These are phyloP conservation scores for Epinephelus coioides DNA, from an alignment of 2,797 vertebrate species.

Conservation along the genomic window DNA sequence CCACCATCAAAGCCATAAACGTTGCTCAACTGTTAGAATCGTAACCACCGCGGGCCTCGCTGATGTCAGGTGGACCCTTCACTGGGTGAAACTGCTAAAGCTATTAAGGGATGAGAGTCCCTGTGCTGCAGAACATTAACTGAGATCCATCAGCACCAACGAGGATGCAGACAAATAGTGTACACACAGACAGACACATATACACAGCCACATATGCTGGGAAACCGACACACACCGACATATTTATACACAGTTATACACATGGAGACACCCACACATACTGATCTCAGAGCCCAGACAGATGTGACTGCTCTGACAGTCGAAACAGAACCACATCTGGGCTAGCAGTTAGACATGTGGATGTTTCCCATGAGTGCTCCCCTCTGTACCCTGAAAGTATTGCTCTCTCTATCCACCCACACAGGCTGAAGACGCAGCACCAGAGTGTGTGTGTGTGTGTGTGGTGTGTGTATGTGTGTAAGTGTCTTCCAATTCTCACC, in stretches of 20 bases:
- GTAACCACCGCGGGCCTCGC: slow-evolving; percentile 21
- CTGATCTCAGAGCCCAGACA: slow-evolving; percentile 61
- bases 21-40: slow-evolving; percentile 45
- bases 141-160: slow-evolving; percentile 65
- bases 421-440: slow-evolving; percentile 20
- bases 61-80: slow-evolving; percentile 54
- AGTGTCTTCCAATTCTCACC: slow-evolving; percentile 29
- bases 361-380: slow-evolving; percentile 63
- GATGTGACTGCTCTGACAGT: slow-evolving; percentile 71
- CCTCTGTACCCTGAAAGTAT: slow-evolving; percentile 45
- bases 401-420: slow-evolving; percentile 38
- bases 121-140: slow-evolving; percentile 71
- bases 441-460: background rate
- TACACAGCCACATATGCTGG: slow-evolving; percentile 36
- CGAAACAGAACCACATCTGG: slow-evolving; percentile 78
- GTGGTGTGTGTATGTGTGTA: background rate
- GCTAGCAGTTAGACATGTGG: slow-evolving; percentile 66
- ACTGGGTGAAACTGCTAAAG: slow-evolving; percentile 60
- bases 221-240: slow-evolving; percentile 53
- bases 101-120: slow-evolving; percentile 69
- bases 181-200: slow-evolving; percentile 35
- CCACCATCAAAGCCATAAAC: slow-evolving; percentile 52
- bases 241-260: slow-evolving; percentile 37
- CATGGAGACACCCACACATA: slow-evolving; percentile 52
- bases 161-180: slow-evolving; percentile 56